phyloP scores from a whole-genome alignment of 2,888 invertebrate genomes.

The Drosophila demipolita region DNA sequence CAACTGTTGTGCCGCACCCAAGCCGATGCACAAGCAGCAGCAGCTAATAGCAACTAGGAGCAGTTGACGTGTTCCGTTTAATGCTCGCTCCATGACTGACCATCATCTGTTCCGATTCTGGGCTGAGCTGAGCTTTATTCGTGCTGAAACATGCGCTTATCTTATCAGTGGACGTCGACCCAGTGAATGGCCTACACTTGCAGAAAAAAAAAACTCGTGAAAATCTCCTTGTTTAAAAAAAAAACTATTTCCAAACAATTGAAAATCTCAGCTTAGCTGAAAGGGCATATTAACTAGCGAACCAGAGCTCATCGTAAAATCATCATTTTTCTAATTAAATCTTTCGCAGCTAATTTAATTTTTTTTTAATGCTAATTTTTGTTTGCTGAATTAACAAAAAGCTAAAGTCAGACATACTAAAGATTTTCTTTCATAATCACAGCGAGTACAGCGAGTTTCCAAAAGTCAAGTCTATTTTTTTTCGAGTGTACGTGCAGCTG shows the following conservation, averaged over 20 bases:
- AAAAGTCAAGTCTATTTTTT: background rate
- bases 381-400: background rate
- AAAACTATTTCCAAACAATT: background rate
- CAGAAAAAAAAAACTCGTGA: background rate
- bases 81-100: conserved; percentile 56
- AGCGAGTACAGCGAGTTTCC: background rate
- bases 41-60: conserved; percentile 10
- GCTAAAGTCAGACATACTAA: background rate
- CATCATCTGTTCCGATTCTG: background rate
- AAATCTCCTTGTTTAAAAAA: background rate
- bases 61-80: conserved; percentile 34
- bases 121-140: background rate
- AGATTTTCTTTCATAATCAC: background rate
- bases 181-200: background rate
- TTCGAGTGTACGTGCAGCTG: conserved; percentile 8
- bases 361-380: no score
- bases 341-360: no score
- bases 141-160: conserved; percentile 19
- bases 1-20: conserved; percentile 27
- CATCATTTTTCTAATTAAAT: background rate
- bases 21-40: conserved; percentile 23
- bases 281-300: no score
- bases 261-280: background rate
- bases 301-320: background rate
- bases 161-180: conserved; percentile 36